Evolutionary conservation across 2,797 vertebrate species (phyloP).

Genomic region (Sphenopsis melanotis): DNA sequence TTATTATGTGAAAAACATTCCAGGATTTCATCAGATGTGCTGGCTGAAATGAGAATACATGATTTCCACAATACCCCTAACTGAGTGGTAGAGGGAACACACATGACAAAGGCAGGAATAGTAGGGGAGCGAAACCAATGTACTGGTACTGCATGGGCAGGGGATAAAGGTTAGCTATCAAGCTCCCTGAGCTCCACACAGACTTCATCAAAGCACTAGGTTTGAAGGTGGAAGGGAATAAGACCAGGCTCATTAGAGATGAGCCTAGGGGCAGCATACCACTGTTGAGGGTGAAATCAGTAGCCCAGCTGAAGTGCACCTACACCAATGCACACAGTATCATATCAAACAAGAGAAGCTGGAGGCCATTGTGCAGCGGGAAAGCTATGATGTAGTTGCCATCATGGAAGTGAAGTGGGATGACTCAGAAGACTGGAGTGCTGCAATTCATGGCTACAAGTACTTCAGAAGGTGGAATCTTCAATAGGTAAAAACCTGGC

Average conservation of each 20-base stretch:
- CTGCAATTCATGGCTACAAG: background rate
- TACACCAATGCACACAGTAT: background rate
- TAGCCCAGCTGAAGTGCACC: background rate
- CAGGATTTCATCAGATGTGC: background rate
- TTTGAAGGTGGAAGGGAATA: background rate
- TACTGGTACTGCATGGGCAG: background rate
- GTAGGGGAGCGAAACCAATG: background rate
- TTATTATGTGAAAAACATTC: background rate
- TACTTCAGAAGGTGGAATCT: background rate
- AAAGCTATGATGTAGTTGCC: background rate
- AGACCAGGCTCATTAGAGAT: background rate
- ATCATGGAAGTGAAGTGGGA: background rate
- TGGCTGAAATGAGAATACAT: background rate
- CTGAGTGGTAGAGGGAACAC: background rate
- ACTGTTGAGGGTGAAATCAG: background rate
- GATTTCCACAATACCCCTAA: background rate
- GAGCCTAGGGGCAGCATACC: background rate
- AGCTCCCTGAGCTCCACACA: background rate
- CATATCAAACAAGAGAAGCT: background rate
- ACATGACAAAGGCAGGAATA: background rate
- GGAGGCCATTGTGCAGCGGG: background rate
- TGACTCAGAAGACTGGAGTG: background rate
- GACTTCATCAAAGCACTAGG: background rate
- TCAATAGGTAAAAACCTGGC: background rate
- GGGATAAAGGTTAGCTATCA: background rate